Conservation (phyloP, 64 coral and sea anemone genomes). For the Hydrozoanthus tunicans region DNA sequence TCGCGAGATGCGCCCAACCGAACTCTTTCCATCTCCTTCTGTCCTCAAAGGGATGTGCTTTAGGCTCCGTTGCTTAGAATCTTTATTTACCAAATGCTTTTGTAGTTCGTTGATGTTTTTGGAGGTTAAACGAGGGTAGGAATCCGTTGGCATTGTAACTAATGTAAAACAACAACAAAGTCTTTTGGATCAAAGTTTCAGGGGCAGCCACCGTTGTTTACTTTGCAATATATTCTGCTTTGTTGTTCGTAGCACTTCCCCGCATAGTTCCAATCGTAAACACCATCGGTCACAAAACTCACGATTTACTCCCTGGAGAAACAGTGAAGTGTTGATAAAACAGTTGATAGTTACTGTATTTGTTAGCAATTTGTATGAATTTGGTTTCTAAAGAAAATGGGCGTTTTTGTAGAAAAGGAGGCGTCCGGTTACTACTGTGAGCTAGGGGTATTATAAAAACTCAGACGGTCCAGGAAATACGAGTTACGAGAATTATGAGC, state of each 20-base stretch:
- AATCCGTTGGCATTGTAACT: neutral
- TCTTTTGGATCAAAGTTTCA: no score
- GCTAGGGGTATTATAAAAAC: no score
- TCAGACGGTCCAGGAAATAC: no score
- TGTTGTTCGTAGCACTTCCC: neutral
- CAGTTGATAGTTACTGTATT: no score
- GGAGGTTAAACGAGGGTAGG: conserved; percentile 22
- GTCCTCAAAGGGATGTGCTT: conserved; percentile 12
- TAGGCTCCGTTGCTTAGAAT: neutral
- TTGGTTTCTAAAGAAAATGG: neutral
- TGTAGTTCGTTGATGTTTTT: conserved; percentile 28
- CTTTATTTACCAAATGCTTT: conserved; percentile 29
- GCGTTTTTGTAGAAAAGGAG: no score
- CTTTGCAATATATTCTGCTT: no score
- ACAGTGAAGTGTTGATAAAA: neutral
- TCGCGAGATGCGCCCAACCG: neutral
- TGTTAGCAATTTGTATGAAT: no score
- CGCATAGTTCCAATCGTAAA: neutral
- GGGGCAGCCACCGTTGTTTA: no score
- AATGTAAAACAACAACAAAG: neutral
- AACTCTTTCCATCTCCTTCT: conserved; percentile 47
- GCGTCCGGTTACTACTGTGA: no score
- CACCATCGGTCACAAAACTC: neutral
- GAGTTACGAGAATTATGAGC: no score
- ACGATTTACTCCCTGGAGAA: neutral